A percentile compares a stretch with the other conserved stretches of the same genome.
phyloP scores from a whole-genome alignment of 2,113 vertebrate genomes.

The Nerophis lumbriciformis region DNA sequence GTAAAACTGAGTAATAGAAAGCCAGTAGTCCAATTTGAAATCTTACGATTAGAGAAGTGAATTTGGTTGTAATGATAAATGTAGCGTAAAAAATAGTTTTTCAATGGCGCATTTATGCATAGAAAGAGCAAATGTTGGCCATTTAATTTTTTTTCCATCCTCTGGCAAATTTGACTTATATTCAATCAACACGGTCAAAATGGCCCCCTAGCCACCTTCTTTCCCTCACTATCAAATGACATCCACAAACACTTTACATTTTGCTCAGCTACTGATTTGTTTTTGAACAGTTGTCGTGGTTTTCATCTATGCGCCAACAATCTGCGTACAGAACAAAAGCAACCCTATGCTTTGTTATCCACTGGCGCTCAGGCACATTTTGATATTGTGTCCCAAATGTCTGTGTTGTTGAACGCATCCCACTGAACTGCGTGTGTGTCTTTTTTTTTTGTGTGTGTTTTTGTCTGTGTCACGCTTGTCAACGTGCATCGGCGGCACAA shows the following conservation, averaged over 20 bases:
- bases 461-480: conserved; percentile 64
- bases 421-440: conserved; percentile 34
- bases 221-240: conserved; percentile 16
- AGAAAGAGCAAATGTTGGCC: too few relatives aligned
- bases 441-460: conserved; percentile 48
- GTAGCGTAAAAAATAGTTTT: too few relatives aligned
- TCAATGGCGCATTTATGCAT: too few relatives aligned
- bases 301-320: conserved; percentile 10
- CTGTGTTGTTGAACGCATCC: conserved; percentile 51
- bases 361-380: conserved; percentile 52
- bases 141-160: too few relatives aligned
- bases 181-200: not conserved
- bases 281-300: conserved; percentile 24
- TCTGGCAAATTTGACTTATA: too few relatives aligned
- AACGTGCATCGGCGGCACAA: conserved; percentile 56
- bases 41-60: too few relatives aligned
- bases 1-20: too few relatives aligned
- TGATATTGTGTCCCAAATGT: conserved; percentile 60
- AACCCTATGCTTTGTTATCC: conserved; percentile 33
- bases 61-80: too few relatives aligned
- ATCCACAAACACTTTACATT: conserved; percentile 4
- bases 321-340: conserved; percentile 25
- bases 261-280: conserved; percentile 20
- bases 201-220: not conserved
- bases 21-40: too few relatives aligned